A percentile compares a stretch with the other conserved stretches of the same genome.
phyloP scores from a whole-genome alignment of 2,797 vertebrate genomes.

The Pangasius djambal region DNA sequence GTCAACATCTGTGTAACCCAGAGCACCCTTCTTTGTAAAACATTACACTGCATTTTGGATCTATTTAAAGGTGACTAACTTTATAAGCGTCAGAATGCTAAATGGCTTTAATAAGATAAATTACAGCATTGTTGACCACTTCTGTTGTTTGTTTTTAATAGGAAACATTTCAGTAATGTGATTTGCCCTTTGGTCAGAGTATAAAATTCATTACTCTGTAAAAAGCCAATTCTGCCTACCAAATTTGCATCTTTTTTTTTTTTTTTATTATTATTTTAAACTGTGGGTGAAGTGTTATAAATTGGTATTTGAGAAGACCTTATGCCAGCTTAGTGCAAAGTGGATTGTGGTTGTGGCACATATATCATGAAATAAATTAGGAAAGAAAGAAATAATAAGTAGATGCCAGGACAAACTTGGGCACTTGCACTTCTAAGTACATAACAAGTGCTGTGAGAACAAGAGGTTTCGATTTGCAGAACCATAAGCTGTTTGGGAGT shows the following conservation, averaged over 20 bases:
- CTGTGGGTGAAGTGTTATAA: conserved; percentile 59
- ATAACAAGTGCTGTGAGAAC: conserved; percentile 51
- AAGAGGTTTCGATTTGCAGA: conserved; percentile 46
- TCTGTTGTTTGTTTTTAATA: conserved; percentile 29
- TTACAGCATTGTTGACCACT: conserved; percentile 19
- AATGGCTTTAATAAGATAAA: conserved; percentile 23
- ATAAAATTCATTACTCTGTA: conserved; percentile 6
- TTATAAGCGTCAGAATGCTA: conserved; percentile 22
- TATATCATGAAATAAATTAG: conserved; percentile 37
- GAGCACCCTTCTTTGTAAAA: background rate
- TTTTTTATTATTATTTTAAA: conserved; percentile 21
- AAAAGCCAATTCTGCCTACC: conserved; percentile 31
- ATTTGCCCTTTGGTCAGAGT: background rate
- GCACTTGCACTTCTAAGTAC: conserved; percentile 34
- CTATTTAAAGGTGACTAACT: conserved; percentile 21
- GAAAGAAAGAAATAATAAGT: background rate
- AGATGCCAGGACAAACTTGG: conserved; percentile 33
- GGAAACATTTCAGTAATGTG: conserved; percentile 1
- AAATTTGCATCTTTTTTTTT: conserved; percentile 52
- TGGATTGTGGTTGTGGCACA: conserved; percentile 44
- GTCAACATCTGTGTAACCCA: conserved; percentile 36
- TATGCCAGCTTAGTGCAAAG: conserved; percentile 65
- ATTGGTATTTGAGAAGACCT: conserved; percentile 60
- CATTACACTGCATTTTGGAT: conserved; percentile 24
- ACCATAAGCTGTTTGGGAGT: conserved; percentile 45